Evolutionary conservation across 2,888 invertebrate species (phyloP), one percentile per base, ranked within the genome.

Genomic region (Allygus modestus): DNA sequence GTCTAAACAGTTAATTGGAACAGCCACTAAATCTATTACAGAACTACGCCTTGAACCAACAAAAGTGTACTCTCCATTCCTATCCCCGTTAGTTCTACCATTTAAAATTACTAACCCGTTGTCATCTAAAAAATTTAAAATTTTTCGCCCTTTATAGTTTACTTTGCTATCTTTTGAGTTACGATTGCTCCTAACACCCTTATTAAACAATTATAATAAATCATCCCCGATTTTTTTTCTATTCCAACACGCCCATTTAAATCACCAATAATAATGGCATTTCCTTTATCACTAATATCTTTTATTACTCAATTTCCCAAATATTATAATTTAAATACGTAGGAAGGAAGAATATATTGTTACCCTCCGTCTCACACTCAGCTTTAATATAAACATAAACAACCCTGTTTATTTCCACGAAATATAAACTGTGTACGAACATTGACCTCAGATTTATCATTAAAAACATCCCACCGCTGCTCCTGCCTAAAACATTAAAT

Each of bases 51-150:
- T 31, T 28, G 33, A 26, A 28, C 79, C 61, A 46, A 84, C 46
- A 79, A 58, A 85, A 28, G 85, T 85, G 23, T 28, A 85, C 43
- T 81, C 77, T 28, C 85, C 84, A n/a, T 77, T 54, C n/a, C 15
- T 65, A 65, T 85, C 85, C 4, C 85, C 84, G 0, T 12, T 23
- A n/a, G 79, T 46, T 54, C 85, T 73, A n/a, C 84, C 85, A 77
- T 85, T 85, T 61, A 85, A 79, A n/a, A 84, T 20, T n/a, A 84
- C 37, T 46, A 82, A 51, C 9, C 81, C 73, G 17, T 79, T 37
- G 20, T 77, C 31, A 51, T 83, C 41, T 37, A 69, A 31, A 15
- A 83, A 11, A 9, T 73, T 33, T 33, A 73, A 46, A 7, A 83
- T 28, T 51, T 46, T 73, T 11, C 51, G 15, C 11, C 83, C 83